These are phyloP conservation scores for Cryptus viduatorius DNA, from an alignment of 2,888 invertebrate genomes.

Conservation along the genomic window DNA sequence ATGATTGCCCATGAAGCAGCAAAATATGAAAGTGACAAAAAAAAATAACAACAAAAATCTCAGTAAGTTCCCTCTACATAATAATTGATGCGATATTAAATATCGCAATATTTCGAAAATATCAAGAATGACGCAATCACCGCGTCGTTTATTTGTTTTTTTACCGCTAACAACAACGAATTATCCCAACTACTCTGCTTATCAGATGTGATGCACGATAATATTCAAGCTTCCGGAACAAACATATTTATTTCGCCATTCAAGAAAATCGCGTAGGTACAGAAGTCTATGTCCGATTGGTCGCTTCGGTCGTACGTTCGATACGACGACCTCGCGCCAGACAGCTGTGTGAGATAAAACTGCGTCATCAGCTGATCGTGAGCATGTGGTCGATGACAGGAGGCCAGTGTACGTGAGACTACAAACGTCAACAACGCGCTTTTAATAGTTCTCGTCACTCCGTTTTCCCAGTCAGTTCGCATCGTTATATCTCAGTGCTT, in stretches of 20 bases:
- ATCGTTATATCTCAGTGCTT: neutral
- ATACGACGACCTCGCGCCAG: constrained; percentile 32
- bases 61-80: too few species aligned
- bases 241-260: constrained; percentile 28
- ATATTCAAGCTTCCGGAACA: neutral
- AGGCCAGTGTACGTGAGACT: constrained; percentile 17
- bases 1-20: too few species aligned
- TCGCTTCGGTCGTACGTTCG: constrained; percentile 15
- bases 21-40: too few species aligned
- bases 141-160: neutral
- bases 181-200: neutral
- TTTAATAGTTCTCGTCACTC: constrained; percentile 1
- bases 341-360: constrained; percentile 3
- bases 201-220: neutral
- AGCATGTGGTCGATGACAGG: constrained; percentile 36
- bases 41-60: too few species aligned
- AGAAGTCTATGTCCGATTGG: constrained; percentile 8
- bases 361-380: constrained; percentile 63
- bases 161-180: neutral
- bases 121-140: too few species aligned
- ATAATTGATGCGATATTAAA: too few species aligned
- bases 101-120: too few species aligned
- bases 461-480: neutral
- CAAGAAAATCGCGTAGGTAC: neutral
- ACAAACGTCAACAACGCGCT: constrained; percentile 34